A percentile compares a stretch with the other conserved stretches of the same genome.
These are phyloP conservation scores for Nothobranchius furzeri DNA, from an alignment of 2,113 vertebrate genomes.

Conservation along the genomic window DNA sequence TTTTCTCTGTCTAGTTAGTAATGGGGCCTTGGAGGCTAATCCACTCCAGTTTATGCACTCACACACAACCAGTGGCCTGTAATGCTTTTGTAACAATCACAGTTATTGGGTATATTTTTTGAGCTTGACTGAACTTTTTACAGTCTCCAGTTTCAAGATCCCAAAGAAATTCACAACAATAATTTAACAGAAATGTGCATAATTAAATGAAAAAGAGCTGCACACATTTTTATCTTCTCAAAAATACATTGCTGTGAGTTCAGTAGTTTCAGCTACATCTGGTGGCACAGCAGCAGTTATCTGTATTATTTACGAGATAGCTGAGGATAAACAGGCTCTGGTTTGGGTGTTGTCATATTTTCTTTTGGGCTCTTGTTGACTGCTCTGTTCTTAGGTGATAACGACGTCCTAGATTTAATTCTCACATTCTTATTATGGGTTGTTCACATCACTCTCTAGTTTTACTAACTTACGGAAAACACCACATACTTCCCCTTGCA, in stretches of 20 bases:
- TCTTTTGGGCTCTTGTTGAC: not conserved
- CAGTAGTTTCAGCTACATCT: not conserved
- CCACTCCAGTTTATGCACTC: constrained; percentile 27
- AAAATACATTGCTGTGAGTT: no score
- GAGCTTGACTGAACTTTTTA: constrained; percentile 4
- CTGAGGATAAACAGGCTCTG: not conserved
- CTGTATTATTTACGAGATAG: not conserved
- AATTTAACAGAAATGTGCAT: not conserved
- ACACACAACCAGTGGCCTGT: constrained; percentile 32
- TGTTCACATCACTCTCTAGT: not conserved
- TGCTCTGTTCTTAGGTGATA: not conserved
- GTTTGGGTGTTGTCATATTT: not conserved
- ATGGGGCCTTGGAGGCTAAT: constrained; percentile 48
- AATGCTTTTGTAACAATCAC: constrained; percentile 2
- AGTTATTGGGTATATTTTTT: constrained; percentile 33
- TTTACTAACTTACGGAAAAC: no score
- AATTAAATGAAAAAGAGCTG: not conserved
- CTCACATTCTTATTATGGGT: not conserved
- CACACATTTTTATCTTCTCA: not conserved
- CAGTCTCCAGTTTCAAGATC: not conserved
- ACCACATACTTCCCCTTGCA: no score
- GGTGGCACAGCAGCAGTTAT: not conserved
- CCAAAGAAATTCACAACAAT: not conserved
- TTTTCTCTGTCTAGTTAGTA: constrained; percentile 45
- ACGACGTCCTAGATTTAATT: not conserved